These are phyloP conservation scores for Harpalus rubripes DNA, from an alignment of 2,888 invertebrate species.

Conservation along the genomic window DNA sequence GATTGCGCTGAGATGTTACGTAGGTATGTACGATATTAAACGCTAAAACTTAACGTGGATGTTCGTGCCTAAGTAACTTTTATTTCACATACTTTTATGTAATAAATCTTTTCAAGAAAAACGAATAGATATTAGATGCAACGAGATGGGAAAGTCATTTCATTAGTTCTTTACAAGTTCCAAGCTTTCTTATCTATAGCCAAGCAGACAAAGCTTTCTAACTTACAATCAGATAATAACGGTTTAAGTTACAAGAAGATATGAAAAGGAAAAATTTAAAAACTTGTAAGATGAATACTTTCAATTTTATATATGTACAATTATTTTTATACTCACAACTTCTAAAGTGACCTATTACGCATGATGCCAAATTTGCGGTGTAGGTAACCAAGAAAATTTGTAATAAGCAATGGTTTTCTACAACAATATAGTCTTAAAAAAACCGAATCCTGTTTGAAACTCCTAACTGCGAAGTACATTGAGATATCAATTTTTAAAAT, in stretches of 20 bases:
- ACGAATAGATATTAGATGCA: constrained; percentile 31
- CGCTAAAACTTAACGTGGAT: constrained; percentile 24
- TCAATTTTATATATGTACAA: neutral
- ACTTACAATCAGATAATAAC: neutral
- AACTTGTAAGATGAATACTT: neutral
- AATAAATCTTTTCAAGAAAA: constrained; percentile 32
- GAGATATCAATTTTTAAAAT: no score
- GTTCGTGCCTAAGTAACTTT: constrained; percentile 15
- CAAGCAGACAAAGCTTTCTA: neutral
- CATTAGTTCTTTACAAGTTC: constrained; percentile 6
- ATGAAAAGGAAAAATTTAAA: neutral
- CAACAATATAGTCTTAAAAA: no score
- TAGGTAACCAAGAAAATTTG: no score
- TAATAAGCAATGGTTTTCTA: no score
- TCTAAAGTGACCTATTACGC: no score
- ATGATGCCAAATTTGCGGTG: no score
- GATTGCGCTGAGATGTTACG: constrained; percentile 33
- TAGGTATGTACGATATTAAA: constrained; percentile 44
- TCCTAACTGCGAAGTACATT: no score
- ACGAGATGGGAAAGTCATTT: constrained; percentile 30
- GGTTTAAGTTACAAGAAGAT: neutral
- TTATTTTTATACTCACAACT: no score
- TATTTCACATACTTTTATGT: constrained; percentile 35
- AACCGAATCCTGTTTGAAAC: no score
- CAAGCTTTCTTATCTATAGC: neutral